These are phyloP conservation scores for Cantharis rustica DNA, from an alignment of 2,888 invertebrate species.

Conservation along the genomic window DNA sequence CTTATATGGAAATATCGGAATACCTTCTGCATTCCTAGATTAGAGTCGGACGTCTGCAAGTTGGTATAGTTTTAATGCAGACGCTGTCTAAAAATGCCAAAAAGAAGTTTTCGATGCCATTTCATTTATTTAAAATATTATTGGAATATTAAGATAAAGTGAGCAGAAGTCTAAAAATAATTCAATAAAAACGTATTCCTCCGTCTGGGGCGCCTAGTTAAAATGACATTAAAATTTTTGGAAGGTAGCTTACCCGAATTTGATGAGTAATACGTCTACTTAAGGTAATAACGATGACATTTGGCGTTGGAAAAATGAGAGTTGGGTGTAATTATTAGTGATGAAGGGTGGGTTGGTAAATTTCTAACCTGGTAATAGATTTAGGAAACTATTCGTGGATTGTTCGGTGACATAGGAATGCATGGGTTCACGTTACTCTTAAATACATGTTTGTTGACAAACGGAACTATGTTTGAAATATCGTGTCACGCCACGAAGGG, in stretches of 20 bases:
- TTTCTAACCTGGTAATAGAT: constrained; percentile 36
- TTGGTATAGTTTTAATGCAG: background rate
- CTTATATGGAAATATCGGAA: background rate
- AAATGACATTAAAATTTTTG: background rate
- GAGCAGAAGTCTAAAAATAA: background rate
- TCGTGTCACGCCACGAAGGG: constrained; percentile 6
- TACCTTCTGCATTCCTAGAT: background rate
- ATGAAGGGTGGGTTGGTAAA: constrained; percentile 40
- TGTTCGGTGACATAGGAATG: constrained; percentile 44
- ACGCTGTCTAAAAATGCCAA: background rate
- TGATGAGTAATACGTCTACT: background rate
- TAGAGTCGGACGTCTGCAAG: background rate
- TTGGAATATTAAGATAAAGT: too few species aligned
- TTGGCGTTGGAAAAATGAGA: constrained; percentile 17
- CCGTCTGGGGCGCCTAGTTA: background rate
- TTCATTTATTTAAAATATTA: too few species aligned
- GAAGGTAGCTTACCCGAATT: background rate
- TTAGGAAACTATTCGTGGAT: constrained; percentile 43
- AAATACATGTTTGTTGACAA: constrained; percentile 46
- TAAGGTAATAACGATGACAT: background rate
- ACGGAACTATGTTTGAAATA: constrained; percentile 36
- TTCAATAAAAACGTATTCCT: background rate
- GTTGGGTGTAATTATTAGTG: constrained; percentile 43
- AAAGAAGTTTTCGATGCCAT: too few species aligned
- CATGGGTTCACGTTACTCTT: constrained; percentile 43